Base-by-base conservation (phyloP, 2,888 invertebrate species). In the Chironomus riparius region DNA sequence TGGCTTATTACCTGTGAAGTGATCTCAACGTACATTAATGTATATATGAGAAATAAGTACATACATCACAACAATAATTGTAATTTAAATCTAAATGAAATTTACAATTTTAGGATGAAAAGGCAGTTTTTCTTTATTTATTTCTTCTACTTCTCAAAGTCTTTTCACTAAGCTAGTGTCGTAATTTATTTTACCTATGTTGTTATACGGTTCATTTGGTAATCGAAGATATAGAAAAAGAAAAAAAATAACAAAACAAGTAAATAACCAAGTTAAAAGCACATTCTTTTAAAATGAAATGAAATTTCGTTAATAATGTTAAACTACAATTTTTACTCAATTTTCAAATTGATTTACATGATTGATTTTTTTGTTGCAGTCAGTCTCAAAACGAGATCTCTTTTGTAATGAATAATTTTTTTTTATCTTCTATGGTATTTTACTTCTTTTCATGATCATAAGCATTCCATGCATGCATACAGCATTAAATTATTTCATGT, bases 201-300 rank as follows among this genome's bases (percentile, higher is more conserved):
- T 56, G 56, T 56, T 56, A 56, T 24, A 65, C 65, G 21, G 65
- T 65, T 65, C 65, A 65, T 65, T 65, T 65, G 21, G 65, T 65
- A 65, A 65, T 24, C 56, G 56, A 56, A 56, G 56, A 56, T 56
- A 56, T 56, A 18, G 56, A 18, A 56, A 28, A 15, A n/a, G 50
- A 15, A 28, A 15, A n/a, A 15, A 15, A 56, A 56, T 15, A 56
- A 18, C 18, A 56, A 56, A 50, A 48, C n/a, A 48, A 48, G 48
- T 50, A 50, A 38, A 38, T 38, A 38, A 28, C 28, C 28, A 28
- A 28, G 28, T 28, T 28, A 28, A 28, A 28, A 38, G 38, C 10
- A 38, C 10, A 10, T 38, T 38, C 10, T 38, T 7, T 38, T 38
- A 1, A 28, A 28, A 28, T 28, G 38, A 38, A 56, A 15, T 18